These are phyloP conservation scores for Rhabdomys pumilio DNA, from an alignment of 2,797 vertebrate species.

Conservation along the genomic window DNA sequence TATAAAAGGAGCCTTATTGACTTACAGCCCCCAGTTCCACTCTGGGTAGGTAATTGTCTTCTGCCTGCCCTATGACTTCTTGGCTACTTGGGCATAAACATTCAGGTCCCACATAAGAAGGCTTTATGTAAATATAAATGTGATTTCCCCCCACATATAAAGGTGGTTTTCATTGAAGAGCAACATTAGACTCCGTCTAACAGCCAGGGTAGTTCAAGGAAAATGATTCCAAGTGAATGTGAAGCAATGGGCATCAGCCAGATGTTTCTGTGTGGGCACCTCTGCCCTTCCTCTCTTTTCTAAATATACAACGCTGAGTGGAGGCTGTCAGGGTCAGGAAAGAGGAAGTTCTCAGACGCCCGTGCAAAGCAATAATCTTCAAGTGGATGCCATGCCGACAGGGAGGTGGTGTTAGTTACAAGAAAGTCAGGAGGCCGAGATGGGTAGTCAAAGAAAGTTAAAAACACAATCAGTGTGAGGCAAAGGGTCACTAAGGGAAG, in stretches of 20 bases:
- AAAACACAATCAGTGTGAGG: constrained; percentile 83
- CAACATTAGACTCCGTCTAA: constrained; percentile 59
- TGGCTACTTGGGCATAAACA: constrained; percentile 58
- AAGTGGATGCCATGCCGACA: constrained; percentile 77
- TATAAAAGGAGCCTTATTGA: constrained; percentile 65
- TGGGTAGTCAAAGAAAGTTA: constrained; percentile 80
- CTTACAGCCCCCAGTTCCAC: constrained; percentile 43
- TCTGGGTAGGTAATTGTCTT: constrained; percentile 64
- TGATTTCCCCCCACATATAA: constrained; percentile 50
- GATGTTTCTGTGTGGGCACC: constrained; percentile 71
- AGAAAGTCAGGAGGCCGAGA: constrained; percentile 76
- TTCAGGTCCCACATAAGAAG: constrained; percentile 62
- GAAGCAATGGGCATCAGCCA: constrained; percentile 70
- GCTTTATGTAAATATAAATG: constrained; percentile 68
- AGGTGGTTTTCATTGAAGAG: constrained; percentile 79
- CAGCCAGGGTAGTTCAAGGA: constrained; percentile 48
- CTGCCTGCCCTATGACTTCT: constrained; percentile 40
- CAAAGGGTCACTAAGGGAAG: constrained; percentile 78
- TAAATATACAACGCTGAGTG: constrained; percentile 69
- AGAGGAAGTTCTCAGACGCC: constrained; percentile 79
- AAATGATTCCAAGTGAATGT: constrained; percentile 61
- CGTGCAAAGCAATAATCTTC: constrained; percentile 79
- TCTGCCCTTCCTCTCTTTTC: constrained; percentile 61
- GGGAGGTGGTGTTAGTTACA: constrained; percentile 80
- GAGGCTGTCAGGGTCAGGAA: constrained; percentile 74